These are phyloP conservation scores for Sciurus niger DNA, from an alignment of 2,113 vertebrate genomes.

Conservation along the genomic window DNA sequence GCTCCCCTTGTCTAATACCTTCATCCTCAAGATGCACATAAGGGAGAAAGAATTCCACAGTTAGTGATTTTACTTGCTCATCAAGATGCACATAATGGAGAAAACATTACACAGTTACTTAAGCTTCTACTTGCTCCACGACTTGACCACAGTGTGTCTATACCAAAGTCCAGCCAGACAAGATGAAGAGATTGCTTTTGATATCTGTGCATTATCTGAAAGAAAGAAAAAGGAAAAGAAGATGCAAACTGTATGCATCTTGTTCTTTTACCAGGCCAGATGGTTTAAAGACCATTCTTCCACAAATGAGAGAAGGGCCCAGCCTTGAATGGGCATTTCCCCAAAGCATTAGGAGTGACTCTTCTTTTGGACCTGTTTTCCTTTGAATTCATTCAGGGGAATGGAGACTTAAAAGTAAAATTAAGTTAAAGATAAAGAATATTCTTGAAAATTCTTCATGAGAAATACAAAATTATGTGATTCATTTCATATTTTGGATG, in stretches of 20 bases:
- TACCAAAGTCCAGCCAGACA: neutral
- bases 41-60: neutral
- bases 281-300: neutral
- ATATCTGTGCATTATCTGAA: neutral
- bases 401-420: neutral
- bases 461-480: neutral
- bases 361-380: neutral
- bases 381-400: neutral
- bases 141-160: no score
- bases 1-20: neutral
- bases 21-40: neutral
- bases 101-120: neutral
- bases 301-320: neutral
- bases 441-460: neutral
- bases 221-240: neutral
- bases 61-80: neutral
- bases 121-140: neutral
- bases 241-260: neutral
- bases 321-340: neutral
- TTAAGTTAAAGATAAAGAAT: neutral
- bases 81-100: neutral
- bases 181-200: neutral
- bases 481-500: neutral
- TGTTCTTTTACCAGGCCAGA: neutral
- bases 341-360: no score